phyloP scores from a whole-genome alignment of 2,797 vertebrate genomes.

The Danio albolineatus region DNA sequence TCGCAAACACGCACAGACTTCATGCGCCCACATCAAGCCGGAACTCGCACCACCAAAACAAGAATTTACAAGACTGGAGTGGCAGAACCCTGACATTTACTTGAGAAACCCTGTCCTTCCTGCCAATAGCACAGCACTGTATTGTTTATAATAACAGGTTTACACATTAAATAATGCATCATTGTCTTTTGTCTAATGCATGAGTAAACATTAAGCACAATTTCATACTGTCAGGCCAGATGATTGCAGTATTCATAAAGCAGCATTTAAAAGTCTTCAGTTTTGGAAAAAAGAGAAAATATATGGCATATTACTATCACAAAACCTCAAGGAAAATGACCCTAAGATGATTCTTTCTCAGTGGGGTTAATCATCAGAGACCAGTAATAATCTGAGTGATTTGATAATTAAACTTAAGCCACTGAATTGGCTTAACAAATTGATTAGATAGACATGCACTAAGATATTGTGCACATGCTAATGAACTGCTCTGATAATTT shows the following conservation, averaged over 20 bases:
- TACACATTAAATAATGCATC: constrained; percentile 32
- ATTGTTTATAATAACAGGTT: constrained; percentile 43
- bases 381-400: constrained; percentile 21
- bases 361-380: constrained; percentile 31
- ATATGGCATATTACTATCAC: not conserved
- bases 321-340: not conserved
- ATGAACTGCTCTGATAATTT: constrained; percentile 14
- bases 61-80: no score
- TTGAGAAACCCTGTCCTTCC: constrained; percentile 48
- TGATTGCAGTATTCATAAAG: constrained; percentile 9
- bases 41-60: no score
- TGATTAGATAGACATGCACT: constrained; percentile 20
- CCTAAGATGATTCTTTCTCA: not conserved
- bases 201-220: constrained; percentile 16
- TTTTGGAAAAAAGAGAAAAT: not conserved
- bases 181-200: constrained; percentile 8
- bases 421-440: constrained; percentile 26
- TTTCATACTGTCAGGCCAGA: constrained; percentile 6
- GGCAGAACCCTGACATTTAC: no score
- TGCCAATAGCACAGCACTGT: constrained; percentile 33
- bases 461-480: constrained; percentile 20
- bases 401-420: constrained; percentile 32
- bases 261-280: not conserved
- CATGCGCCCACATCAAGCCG: no score
- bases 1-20: no score